Evolutionary conservation across 2,113 vertebrate genomes (phyloP), one percentile per base, ranked within the genome.

Genomic region (Menidia beryllina): DNA sequence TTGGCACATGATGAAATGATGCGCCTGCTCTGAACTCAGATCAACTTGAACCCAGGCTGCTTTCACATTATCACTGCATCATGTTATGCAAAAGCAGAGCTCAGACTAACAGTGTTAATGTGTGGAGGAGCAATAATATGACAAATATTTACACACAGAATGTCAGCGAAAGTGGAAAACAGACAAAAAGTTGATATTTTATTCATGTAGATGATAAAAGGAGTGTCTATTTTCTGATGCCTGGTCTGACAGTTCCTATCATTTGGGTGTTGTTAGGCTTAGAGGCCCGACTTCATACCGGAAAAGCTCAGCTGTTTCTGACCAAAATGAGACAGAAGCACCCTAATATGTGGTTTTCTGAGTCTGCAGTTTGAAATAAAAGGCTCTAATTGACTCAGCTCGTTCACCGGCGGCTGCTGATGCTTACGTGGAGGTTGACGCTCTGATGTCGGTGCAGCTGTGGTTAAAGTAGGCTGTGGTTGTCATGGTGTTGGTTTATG

Each of bases 1-100:
- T 30, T 30, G 30, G 30, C 30, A 30, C 8, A 30, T 83, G 85
- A 83, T 87, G 71, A 85, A 80, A 71, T 77, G 66, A 88, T 89
- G 85, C 62, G 52, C 59, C 38, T 4, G 24, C 63, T 64, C 66
- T 57, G 60, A 72, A 51, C 14, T 36, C 49, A 49, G 41, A 57
- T 47, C 39, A 52, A 30, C 11, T 57, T 41, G 26, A 59, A 76
- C 39, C n/a, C n/a, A 54, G 63, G 76, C 27, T 73, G 59, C 48
- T 25, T 34, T 0, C 14, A 55, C 23, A 51, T 58, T 11, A 53
- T 81, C 69, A 72, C 11, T 62, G 34, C 62, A 43, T 75, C 66
- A 55, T 84, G 67, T 68, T 70, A 66, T 72, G 65, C 69, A 56
- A 57, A 48, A 55, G 39, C 12, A 53, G 30, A 64, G 24, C 54